These are phyloP conservation scores for Caenorhabditis afra DNA, from an alignment of 2,888 invertebrate genomes.

Conservation along the genomic window DNA sequence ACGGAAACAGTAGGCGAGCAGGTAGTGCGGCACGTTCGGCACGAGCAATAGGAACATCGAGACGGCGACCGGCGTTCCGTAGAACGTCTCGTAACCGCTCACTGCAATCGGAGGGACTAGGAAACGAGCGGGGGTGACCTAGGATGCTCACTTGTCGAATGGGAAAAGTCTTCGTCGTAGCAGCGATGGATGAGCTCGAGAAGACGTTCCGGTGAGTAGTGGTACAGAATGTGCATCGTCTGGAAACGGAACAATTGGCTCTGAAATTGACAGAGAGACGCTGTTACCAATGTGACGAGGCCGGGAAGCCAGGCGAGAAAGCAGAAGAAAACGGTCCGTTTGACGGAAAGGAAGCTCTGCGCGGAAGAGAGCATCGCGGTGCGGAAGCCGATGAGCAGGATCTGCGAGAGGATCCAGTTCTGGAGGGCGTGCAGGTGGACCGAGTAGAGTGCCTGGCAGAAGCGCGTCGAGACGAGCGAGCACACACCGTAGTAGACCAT, in stretches of 20 bases:
- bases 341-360: conserved; percentile 43
- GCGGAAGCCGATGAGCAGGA: conserved; percentile 53
- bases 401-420: conserved; percentile 57
- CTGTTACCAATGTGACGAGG: conserved; percentile 34
- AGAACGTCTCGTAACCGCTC: conserved; percentile 50
- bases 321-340: conserved; percentile 32
- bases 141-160: neutral
- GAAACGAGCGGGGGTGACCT: neutral
- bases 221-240: conserved; percentile 22
- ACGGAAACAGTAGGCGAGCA: conserved; percentile 48
- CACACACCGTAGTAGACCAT: conserved; percentile 52
- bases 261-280: neutral
- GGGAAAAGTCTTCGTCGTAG: conserved; percentile 45
- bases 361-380: conserved; percentile 48
- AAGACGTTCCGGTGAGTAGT: conserved; percentile 17
- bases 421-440: conserved; percentile 52
- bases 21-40: conserved; percentile 51
- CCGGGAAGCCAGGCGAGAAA: conserved; percentile 47
- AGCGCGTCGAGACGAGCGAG: conserved; percentile 19
- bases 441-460: conserved; percentile 41
- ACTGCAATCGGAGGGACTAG: conserved; percentile 18
- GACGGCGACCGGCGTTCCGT: conserved; percentile 43
- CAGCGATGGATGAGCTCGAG: conserved; percentile 36
- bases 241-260: conserved; percentile 5
- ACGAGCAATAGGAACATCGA: conserved; percentile 31